phyloP scores from a whole-genome alignment of 2,113 vertebrate species.

The Prolemur simus region DNA sequence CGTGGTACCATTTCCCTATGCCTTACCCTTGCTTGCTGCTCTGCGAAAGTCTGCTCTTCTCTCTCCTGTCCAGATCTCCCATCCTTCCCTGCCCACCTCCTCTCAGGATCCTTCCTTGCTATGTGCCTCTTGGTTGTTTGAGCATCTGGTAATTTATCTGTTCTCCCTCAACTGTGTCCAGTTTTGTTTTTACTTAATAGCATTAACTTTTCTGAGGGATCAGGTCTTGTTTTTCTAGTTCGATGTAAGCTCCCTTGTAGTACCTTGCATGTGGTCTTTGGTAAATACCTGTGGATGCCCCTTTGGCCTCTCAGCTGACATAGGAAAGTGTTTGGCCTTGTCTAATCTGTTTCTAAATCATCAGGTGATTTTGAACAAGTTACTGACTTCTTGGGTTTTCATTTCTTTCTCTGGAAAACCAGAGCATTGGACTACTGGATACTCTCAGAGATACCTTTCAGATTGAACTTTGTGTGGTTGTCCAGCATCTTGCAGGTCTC shows the following conservation, averaged over 20 bases:
- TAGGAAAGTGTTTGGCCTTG: neutral
- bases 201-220: neutral
- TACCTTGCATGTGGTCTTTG: neutral
- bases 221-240: neutral
- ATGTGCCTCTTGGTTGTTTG: neutral
- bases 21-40: neutral
- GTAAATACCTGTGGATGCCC: neutral
- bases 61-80: neutral
- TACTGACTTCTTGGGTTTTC: neutral
- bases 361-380: neutral
- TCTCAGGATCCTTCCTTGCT: neutral
- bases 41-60: neutral
- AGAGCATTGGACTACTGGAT: neutral
- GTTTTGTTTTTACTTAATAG: slow-evolving; percentile 23
- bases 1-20: neutral
- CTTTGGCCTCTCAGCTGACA: neutral
- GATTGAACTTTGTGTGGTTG: neutral
- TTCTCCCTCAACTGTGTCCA: neutral
- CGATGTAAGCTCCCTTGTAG: neutral
- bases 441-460: neutral
- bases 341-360: neutral
- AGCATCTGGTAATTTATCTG: neutral
- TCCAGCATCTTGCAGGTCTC: neutral
- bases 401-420: slow-evolving; percentile 22
- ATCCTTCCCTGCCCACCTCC: neutral